Evolutionary conservation across 2,113 vertebrate species (phyloP), one percentile per base, ranked within the genome.

Genomic region (Malurus elegans): DNA sequence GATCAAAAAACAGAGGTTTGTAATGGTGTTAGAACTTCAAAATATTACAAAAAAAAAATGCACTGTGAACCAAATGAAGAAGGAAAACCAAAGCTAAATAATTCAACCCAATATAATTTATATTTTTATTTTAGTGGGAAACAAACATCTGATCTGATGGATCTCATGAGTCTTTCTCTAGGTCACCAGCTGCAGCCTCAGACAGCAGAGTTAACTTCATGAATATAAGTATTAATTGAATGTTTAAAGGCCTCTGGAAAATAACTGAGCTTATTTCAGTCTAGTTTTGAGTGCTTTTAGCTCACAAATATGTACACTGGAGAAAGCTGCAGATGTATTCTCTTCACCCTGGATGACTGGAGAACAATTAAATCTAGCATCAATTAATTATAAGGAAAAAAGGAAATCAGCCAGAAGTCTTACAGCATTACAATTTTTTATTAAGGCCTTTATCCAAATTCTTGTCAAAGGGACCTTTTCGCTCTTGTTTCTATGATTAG

Each of bases 401-500:
- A 21, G 62, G 69, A 80, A 76, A 32, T 7, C 25, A 76, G 26
- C 16, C 21, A 48, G 23, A 69, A 71, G 40, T 54, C 40, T 82
- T 67, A 54, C 6, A 78, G 19, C 28, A 48, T 26, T 34, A 19
- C 7, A 56, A 47, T 23, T 34, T 87, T 82, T 72, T 72, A 31
- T n/a, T 36, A 24, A 67, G 26, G 12, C 8, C 12, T 83, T 58
- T 70, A 13, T 80, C 31, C 25, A 42, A 48, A 86, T 87, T 89
- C 81, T 91, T 92, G 23, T 14, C 84, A 83, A 70, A 70, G 36
- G 23, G 44, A 62, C 13, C 9, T 64, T 62, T 72, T 80, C 54
- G 34, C 31, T 81, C 42, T 86, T 82, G 38, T 85, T 95, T 89
- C 94, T 88, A 56, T 91, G 80, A 94, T 90, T 96, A 95, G 36